Evolutionary conservation across 2,113 vertebrate species (phyloP).

Genomic region (Phrynosoma platyrhinos): DNA sequence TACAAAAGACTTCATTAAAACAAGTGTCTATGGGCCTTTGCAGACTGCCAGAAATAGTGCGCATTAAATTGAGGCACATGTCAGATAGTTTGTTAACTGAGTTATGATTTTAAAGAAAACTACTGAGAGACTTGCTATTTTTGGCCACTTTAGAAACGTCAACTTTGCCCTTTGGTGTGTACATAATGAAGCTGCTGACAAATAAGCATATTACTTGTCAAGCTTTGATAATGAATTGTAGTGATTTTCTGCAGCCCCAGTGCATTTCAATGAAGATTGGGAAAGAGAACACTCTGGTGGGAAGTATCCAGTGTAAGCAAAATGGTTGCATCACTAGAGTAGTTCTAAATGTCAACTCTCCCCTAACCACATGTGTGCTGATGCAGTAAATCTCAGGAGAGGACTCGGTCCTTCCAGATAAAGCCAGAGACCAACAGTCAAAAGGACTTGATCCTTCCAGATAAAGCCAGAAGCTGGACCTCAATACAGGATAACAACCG

Average conservation of each 20-base stretch:
- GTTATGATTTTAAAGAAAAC: not conserved
- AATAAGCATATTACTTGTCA: not conserved
- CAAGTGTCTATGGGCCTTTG: not conserved
- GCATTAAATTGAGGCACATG: no score
- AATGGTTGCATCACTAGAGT: not conserved
- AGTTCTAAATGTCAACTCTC: fast-evolving
- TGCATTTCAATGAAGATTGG: not conserved
- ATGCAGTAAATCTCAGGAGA: not conserved
- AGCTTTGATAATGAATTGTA: not conserved
- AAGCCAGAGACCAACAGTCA: not conserved
- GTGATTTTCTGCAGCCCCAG: not conserved
- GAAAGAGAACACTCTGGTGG: not conserved
- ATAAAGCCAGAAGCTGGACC: not conserved
- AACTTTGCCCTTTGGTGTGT: not conserved
- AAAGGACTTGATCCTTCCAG: not conserved
- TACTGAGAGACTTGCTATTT: not conserved
- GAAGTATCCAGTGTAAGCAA: not conserved
- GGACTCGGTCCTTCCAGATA: not conserved
- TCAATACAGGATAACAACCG: not conserved
- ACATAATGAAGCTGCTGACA: not conserved
- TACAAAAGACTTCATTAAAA: not conserved
- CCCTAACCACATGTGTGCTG: not conserved
- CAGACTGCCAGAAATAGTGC: no score
- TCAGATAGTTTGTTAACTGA: no score
- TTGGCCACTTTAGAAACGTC: not conserved